A percentile compares a stretch with the other conserved stretches of the same genome.
phyloP scores from a whole-genome alignment of 2,113 vertebrate genomes.

The Aix galericulata region DNA sequence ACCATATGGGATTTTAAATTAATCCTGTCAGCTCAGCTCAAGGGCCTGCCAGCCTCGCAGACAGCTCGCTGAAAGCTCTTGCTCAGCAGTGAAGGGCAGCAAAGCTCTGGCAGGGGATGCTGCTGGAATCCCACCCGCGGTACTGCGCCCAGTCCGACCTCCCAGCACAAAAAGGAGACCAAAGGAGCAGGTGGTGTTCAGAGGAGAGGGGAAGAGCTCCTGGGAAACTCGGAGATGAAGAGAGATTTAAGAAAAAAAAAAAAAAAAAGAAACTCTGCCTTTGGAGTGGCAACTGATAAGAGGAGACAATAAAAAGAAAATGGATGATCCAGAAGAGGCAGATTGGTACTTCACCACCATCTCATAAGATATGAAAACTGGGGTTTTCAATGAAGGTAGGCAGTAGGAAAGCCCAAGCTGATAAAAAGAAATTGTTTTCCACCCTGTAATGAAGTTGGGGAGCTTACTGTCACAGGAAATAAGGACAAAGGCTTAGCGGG shows the following conservation, averaged over 20 bases:
- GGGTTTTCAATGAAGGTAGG: neutral
- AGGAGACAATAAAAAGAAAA: neutral
- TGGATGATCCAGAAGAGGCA: neutral
- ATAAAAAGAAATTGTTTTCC: neutral
- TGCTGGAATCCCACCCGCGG: neutral
- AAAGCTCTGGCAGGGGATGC: neutral
- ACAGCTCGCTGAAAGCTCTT: conserved; percentile 15
- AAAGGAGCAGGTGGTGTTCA: rapidly evolving
- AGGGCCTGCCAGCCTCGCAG: neutral
- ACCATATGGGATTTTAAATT: conserved; percentile 47
- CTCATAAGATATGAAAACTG: neutral
- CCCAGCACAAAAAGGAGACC: rapidly evolving
- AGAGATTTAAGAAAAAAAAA: neutral
- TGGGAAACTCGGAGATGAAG: neutral
- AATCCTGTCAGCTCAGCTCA: conserved; percentile 38
- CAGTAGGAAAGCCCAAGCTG: neutral
- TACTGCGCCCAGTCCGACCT: rapidly evolving
- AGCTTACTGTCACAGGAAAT: neutral
- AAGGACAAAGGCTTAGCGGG: neutral
- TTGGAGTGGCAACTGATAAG: neutral
- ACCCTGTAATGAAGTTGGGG: neutral
- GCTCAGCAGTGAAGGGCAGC: neutral
- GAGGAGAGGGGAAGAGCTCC: rapidly evolving
- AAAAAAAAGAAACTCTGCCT: neutral
- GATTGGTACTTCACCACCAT: neutral